Evolutionary conservation across 2,797 vertebrate genomes (phyloP).

Genomic region (Crocodylus rhombifer): DNA sequence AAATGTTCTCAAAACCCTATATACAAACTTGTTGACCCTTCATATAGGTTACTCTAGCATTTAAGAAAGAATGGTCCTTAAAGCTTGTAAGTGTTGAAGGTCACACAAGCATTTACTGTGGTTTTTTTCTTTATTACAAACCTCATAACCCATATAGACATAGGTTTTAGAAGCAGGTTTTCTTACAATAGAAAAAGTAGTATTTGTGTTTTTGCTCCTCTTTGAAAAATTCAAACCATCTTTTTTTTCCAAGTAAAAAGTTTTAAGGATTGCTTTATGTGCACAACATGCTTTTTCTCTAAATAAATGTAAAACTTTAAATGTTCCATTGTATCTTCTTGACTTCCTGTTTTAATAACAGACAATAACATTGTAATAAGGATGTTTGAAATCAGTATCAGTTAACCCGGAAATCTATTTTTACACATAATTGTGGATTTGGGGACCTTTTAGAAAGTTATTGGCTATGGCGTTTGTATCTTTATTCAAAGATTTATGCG

Average conservation of each 20-base stretch:
- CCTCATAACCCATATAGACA: neutral
- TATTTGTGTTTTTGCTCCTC: neutral
- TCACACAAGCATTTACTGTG: neutral
- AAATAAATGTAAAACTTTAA: neutral
- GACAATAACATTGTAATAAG: neutral
- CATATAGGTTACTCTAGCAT: neutral
- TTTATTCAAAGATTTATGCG: neutral
- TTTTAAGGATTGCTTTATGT: neutral
- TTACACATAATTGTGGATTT: neutral
- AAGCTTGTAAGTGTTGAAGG: neutral
- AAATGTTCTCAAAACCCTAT: conserved; percentile 22
- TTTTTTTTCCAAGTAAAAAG: neutral
- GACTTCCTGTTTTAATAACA: neutral
- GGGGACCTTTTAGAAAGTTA: neutral
- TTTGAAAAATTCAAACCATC: neutral
- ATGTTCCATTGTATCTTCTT: neutral
- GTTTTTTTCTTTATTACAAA: neutral
- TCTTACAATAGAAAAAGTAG: neutral
- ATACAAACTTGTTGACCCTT: neutral
- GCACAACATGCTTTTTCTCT: neutral
- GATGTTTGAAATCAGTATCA: neutral
- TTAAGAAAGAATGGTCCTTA: neutral
- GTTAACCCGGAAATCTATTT: neutral
- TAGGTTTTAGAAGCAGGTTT: neutral
- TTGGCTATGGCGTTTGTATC: neutral